These are phyloP conservation scores for Alviniconcha marisindica DNA, from an alignment of 1,140 invertebrate genomes.

Conservation along the genomic window DNA sequence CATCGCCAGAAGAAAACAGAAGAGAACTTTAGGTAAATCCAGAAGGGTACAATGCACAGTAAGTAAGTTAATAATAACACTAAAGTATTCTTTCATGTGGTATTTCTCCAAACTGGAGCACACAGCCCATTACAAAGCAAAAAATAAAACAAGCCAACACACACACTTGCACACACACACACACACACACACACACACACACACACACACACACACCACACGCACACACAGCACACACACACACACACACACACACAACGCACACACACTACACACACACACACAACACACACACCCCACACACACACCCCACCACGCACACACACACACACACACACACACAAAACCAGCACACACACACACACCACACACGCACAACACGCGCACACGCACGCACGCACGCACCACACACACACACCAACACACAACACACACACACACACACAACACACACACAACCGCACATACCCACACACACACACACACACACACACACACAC, in stretches of 20 bases:
- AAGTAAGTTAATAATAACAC: background rate
- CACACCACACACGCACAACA: conserved; percentile 17
- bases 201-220: background rate
- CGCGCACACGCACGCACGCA: background rate
- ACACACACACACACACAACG: background rate
- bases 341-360: background rate
- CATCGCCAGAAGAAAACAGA: too few relatives aligned
- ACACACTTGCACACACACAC: conserved; percentile 66
- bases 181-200: conserved; percentile 53
- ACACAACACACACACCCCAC: background rate
- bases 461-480: too few relatives aligned
- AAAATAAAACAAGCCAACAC: too few relatives aligned
- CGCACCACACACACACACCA: conserved; percentile 7
- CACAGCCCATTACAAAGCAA: too few relatives aligned
- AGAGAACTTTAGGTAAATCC: too few relatives aligned
- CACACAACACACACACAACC: too few relatives aligned
- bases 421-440: background rate
- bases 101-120: too few relatives aligned
- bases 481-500: too few relatives aligned
- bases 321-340: conserved; percentile 1
- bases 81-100: too few relatives aligned
- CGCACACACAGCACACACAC: conserved; percentile 17
- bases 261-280: background rate
- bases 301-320: background rate
- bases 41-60: background rate